Conservation (phyloP, 2,888 invertebrate genomes). For the Dicyrtomina minuta region DNA sequence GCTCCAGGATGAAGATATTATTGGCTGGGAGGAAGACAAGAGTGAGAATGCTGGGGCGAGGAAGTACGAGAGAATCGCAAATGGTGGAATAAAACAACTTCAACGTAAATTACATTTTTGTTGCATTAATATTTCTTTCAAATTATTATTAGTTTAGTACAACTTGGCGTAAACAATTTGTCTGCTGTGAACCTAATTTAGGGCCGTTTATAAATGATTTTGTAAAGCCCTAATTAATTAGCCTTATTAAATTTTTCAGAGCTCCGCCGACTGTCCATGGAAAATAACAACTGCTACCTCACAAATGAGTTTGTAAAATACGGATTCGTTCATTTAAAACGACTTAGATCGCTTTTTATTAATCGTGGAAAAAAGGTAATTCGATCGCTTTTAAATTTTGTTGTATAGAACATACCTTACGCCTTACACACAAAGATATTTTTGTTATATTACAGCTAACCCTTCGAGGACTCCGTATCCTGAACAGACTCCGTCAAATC, state of each 20-base stretch:
- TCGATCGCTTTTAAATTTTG: too few species aligned
- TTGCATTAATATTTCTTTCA: not conserved
- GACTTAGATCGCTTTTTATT: conserved; percentile 2
- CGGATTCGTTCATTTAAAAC: conserved; percentile 13
- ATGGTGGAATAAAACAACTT: conserved; percentile 21
- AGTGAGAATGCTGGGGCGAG: not conserved
- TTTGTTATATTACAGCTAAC: conserved; percentile 13
- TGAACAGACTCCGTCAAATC: not conserved
- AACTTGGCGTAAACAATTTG: too few species aligned
- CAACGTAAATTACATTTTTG: conserved; percentile 2
- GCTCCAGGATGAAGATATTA: conserved; percentile 25
- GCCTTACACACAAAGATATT: too few species aligned
- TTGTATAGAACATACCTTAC: too few species aligned
- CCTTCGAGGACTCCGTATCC: not conserved
- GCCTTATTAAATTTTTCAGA: not conserved
- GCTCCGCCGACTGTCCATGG: conserved; percentile 19
- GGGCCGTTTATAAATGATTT: too few species aligned
- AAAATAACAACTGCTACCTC: conserved; percentile 31
- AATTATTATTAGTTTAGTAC: too few species aligned
- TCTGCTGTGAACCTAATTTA: too few species aligned
- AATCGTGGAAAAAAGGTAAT: conserved; percentile 16
- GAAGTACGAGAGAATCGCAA: not conserved
- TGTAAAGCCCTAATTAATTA: not conserved
- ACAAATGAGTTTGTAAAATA: conserved; percentile 18
- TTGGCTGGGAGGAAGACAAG: not conserved